A percentile compares a stretch with the other conserved stretches of the same genome.
Conservation (phyloP, 2,888 invertebrate species). For the Acholoe squamosa region DNA sequence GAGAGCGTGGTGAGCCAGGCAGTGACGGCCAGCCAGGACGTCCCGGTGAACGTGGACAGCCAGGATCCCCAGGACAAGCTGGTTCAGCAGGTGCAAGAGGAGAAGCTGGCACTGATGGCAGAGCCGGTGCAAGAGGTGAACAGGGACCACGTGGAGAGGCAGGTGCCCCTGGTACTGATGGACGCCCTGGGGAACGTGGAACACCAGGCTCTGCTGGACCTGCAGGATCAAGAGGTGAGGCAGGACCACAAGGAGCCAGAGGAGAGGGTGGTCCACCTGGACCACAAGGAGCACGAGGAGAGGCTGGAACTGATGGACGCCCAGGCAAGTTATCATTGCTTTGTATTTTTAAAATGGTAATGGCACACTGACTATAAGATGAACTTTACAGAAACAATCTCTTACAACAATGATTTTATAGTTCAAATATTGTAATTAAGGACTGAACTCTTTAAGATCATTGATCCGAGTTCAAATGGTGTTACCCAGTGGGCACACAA, state of each 20-base stretch:
- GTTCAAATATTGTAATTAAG: too few species aligned
- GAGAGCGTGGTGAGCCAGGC: constrained; percentile 65
- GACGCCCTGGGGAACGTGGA: constrained; percentile 38
- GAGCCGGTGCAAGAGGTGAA: constrained; percentile 65
- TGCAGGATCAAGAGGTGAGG: constrained; percentile 65
- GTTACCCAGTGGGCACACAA: too few species aligned
- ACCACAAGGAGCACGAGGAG: constrained; percentile 44
- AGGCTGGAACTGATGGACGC: constrained; percentile 50
- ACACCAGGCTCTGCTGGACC: constrained; percentile 60
- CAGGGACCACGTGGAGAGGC: constrained; percentile 22
- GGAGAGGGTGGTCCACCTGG: constrained; percentile 56
- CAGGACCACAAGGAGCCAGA: constrained; percentile 49
- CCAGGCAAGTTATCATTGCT: not conserved
- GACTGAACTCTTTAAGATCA: too few species aligned
- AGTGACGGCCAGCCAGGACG: not conserved
- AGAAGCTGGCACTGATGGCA: constrained; percentile 70
- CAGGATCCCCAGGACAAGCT: constrained; percentile 68
- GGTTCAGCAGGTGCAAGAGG: constrained; percentile 70
- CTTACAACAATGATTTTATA: too few species aligned
- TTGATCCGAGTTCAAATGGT: too few species aligned
- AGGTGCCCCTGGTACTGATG: not conserved
- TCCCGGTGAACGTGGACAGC: constrained; percentile 62
- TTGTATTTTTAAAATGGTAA: too few species aligned
- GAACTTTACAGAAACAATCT: too few species aligned
- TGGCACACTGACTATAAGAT: too few species aligned